phyloP scores from a whole-genome alignment of 2,888 invertebrate genomes.

The Mythimna pallens region DNA sequence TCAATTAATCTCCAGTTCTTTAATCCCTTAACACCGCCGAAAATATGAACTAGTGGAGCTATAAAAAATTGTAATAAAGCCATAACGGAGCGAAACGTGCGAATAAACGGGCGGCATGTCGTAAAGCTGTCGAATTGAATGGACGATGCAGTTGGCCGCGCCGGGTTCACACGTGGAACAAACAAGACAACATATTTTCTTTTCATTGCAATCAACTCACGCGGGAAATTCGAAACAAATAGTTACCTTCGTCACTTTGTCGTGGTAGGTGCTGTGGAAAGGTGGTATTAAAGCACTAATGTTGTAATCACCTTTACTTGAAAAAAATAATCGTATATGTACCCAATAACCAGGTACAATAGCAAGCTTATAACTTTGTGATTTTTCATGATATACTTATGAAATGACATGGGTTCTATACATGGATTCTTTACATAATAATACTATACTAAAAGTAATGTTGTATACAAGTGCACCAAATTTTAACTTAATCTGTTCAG shows the following conservation, averaged over 20 bases:
- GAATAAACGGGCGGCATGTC: conserved; percentile 81
- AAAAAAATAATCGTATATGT: no score
- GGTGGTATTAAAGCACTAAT: neutral
- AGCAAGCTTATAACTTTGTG: no score
- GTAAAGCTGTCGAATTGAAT: conserved; percentile 86
- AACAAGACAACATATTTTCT: conserved; percentile 63
- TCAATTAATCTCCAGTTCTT: conserved; percentile 72
- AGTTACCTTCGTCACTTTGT: neutral
- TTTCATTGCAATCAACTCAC: conserved; percentile 52
- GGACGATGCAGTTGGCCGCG: conserved; percentile 76
- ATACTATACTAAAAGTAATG: no score
- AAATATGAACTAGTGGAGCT: conserved; percentile 85
- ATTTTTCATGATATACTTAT: no score
- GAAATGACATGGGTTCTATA: no score
- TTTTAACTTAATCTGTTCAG: no score
- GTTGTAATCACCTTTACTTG: no score
- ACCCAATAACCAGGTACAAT: no score
- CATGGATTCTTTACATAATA: no score
- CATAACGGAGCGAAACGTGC: conserved; percentile 82
- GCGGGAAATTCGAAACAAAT: conserved; percentile 34
- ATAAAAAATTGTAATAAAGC: conserved; percentile 87
- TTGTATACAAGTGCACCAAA: no score
- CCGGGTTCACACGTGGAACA: conserved; percentile 62
- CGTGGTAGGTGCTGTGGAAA: neutral
- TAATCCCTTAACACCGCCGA: conserved; percentile 81